Evolutionary conservation across 2,797 vertebrate species (phyloP).

Genomic region (Mustela erminea): DNA sequence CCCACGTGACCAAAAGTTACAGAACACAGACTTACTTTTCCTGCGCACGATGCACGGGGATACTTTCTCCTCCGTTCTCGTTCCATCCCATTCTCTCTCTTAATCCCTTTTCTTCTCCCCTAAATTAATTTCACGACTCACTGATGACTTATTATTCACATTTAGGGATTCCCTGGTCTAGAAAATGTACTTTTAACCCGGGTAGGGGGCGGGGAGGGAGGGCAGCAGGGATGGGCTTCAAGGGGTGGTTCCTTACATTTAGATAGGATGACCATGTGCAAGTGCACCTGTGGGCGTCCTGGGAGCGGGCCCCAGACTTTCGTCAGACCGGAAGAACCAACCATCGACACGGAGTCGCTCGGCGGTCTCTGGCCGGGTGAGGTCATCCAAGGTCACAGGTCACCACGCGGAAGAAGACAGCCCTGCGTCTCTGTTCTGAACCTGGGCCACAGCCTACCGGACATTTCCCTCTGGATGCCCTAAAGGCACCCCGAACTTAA

Average conservation of each 20-base stretch:
- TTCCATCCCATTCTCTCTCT: background rate
- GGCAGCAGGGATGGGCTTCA: background rate
- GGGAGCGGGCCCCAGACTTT: background rate
- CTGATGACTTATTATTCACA: background rate
- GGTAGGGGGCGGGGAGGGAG: background rate
- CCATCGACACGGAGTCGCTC: background rate
- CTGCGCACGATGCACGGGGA: accelerated
- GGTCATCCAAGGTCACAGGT: accelerated
- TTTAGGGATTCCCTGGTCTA: background rate
- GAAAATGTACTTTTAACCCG: too few relatives aligned
- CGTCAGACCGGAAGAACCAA: background rate
- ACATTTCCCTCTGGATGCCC: background rate
- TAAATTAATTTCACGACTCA: background rate
- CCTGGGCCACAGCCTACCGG: background rate
- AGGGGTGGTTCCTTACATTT: background rate
- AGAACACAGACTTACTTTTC: background rate
- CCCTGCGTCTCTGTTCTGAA: background rate
- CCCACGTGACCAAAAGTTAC: background rate
- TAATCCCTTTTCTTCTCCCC: background rate
- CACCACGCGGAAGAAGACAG: background rate
- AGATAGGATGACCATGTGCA: too few relatives aligned
- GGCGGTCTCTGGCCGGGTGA: background rate
- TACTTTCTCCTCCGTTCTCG: background rate
- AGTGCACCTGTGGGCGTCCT: background rate
- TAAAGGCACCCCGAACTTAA: too few relatives aligned